Percentiles rank a stretch among this genome's conserved stretches.
phyloP scores from a whole-genome alignment of 1,140 invertebrate species.

The Papilio helenus region DNA sequence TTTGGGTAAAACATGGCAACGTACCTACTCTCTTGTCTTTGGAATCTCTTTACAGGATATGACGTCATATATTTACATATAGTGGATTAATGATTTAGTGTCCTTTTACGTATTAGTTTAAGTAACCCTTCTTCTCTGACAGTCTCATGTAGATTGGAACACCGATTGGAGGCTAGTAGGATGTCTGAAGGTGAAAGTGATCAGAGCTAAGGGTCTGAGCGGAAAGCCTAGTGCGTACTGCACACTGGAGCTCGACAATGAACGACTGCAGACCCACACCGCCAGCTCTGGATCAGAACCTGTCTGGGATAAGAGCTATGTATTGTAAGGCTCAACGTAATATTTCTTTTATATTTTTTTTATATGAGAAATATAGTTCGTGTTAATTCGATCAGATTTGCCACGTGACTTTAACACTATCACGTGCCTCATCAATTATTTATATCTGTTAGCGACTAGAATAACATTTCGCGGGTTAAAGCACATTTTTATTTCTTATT shows the following conservation, averaged over 20 bases:
- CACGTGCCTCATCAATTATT: too few species aligned
- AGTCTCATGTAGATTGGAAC: slow-evolving; percentile 79
- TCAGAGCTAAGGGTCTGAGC: slow-evolving; percentile 91
- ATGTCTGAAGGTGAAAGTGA: slow-evolving; percentile 92
- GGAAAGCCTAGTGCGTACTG: slow-evolving; percentile 98
- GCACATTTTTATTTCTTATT: not conserved
- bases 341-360: not conserved
- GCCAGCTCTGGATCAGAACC: slow-evolving; percentile 96
- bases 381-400: too few species aligned
- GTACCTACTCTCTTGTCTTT: too few species aligned
- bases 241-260: slow-evolving; percentile 96
- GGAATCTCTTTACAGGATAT: too few species aligned
- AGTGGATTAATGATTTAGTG: too few species aligned
- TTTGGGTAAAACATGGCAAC: too few species aligned
- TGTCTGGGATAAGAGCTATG: slow-evolving; percentile 98
- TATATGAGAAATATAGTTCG: not conserved
- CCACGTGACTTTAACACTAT: too few species aligned
- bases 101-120: not conserved
- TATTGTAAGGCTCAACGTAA: slow-evolving; percentile 89
- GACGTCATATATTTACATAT: too few species aligned
- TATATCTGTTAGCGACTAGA: too few species aligned
- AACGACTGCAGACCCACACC: slow-evolving; percentile 96
- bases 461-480: too few species aligned
- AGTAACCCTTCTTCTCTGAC: not conserved
- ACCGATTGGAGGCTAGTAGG: slow-evolving; percentile 92